Evolutionary conservation across 2,797 vertebrate species (phyloP).

Genomic region (Erpetoichthys calabaricus): DNA sequence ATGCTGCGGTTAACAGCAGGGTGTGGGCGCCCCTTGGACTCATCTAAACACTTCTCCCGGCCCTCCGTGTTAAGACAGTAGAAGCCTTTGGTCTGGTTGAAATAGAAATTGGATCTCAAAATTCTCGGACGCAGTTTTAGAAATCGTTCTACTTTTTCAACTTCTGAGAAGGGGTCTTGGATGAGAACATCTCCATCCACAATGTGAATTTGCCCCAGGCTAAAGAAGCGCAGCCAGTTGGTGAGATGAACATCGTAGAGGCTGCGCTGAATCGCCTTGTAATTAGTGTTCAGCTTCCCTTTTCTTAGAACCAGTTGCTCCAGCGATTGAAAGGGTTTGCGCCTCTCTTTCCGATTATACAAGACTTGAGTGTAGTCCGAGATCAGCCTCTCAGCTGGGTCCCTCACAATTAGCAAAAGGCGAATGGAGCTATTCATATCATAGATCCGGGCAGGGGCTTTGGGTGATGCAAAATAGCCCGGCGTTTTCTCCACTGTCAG

Average conservation of each 20-base stretch:
- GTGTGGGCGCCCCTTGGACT: conserved; percentile 62
- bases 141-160: conserved; percentile 53
- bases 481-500: conserved; percentile 68
- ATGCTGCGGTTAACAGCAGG: conserved; percentile 42
- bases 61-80: conserved; percentile 57
- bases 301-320: conserved; percentile 47
- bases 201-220: conserved; percentile 53
- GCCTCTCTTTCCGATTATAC: conserved; percentile 51
- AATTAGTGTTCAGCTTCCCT: conserved; percentile 41
- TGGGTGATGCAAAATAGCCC: conserved; percentile 51
- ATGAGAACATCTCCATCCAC: conserved; percentile 61
- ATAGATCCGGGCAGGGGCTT: conserved; percentile 44
- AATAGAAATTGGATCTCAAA: conserved; percentile 57
- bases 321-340: conserved; percentile 54
- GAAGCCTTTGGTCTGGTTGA: conserved; percentile 67
- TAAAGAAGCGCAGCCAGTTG: conserved; percentile 56
- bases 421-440: conserved; percentile 47
- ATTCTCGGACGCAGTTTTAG: conserved; percentile 48
- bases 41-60: conserved; percentile 60
- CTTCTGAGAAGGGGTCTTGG: conserved; percentile 54
- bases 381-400: conserved; percentile 58
- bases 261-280: conserved; percentile 64
- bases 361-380: conserved; percentile 72
- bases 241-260: conserved; percentile 54
- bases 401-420: conserved; percentile 56